Conservation (phyloP, 2,797 vertebrate species). For the Liparis tanakae region DNA sequence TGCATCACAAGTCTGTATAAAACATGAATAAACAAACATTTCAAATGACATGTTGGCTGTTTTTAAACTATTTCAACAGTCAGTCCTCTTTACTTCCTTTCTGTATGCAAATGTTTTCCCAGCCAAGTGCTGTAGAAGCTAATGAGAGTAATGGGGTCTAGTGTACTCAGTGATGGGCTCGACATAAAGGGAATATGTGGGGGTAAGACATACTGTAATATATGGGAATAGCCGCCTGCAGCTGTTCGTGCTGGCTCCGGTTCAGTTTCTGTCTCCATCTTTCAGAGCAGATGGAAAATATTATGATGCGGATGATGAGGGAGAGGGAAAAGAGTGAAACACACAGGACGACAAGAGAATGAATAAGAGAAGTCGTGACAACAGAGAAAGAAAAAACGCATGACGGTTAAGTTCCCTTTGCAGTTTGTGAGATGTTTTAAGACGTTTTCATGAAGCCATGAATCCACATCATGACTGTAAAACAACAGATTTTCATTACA, state of each 20-base stretch:
- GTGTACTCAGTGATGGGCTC: conserved; percentile 68
- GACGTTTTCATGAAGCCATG: conserved; percentile 30
- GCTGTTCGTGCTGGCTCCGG: conserved; percentile 72
- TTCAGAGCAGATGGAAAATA: conserved; percentile 79
- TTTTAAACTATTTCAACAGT: conserved; percentile 43
- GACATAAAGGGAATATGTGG: conserved; percentile 74
- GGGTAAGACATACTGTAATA: conserved; percentile 67
- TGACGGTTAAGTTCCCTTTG: conserved; percentile 11
- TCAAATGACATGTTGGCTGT: conserved; percentile 35
- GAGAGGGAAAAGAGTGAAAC: conserved; percentile 43
- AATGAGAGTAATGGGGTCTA: conserved; percentile 78
- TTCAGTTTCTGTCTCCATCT: conserved; percentile 74
- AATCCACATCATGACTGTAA: conserved; percentile 42
- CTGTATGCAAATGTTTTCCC: conserved; percentile 69
- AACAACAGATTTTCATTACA: conserved; percentile 37
- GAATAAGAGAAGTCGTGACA: conserved; percentile 35
- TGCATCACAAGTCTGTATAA: conserved; percentile 28
- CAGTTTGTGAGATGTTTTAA: conserved; percentile 26
- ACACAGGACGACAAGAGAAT: conserved; percentile 24
- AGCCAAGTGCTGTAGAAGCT: conserved; percentile 77
- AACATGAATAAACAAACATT: conserved; percentile 46
- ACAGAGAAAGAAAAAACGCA: conserved; percentile 21
- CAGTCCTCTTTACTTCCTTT: conserved; percentile 42
- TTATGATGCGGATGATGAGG: conserved; percentile 75
- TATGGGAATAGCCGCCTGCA: conserved; percentile 72